phyloP scores from a whole-genome alignment of 1,140 invertebrate genomes.

The Achroia grisella region DNA sequence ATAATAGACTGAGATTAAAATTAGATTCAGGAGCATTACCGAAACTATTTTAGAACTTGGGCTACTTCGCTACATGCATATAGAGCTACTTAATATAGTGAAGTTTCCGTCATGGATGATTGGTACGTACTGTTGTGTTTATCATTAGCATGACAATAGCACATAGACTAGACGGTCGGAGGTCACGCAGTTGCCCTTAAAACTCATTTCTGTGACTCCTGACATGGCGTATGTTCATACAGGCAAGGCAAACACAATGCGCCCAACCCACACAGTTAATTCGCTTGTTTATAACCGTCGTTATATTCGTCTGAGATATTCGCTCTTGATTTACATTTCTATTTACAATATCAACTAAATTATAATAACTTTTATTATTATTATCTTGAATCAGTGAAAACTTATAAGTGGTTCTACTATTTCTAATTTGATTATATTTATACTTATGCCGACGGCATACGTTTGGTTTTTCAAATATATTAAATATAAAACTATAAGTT shows the following conservation, averaged over 20 bases:
- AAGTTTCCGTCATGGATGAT: slow-evolving; percentile 29
- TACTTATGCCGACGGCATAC: too few relatives aligned
- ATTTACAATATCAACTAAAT: slow-evolving; percentile 22
- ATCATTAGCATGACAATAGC: slow-evolving; percentile 55
- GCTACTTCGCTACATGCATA: background rate
- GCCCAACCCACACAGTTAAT: slow-evolving; percentile 44
- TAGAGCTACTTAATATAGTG: background rate
- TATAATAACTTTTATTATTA: too few relatives aligned
- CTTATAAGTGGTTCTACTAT: too few relatives aligned
- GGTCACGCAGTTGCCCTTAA: slow-evolving; percentile 50
- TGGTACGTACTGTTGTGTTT: slow-evolving; percentile 17
- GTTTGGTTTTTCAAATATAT: too few relatives aligned
- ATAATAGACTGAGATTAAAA: too few relatives aligned
- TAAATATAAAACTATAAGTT: slow-evolving; percentile 21
- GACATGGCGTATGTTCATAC: slow-evolving; percentile 23
- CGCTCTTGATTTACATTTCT: slow-evolving; percentile 26
- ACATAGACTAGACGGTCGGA: slow-evolving; percentile 37
- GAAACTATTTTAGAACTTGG: too few relatives aligned
- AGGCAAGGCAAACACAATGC: slow-evolving; percentile 44
- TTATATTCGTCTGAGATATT: slow-evolving; percentile 34
- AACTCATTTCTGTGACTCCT: slow-evolving; percentile 25
- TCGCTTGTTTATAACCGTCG: slow-evolving; percentile 33
- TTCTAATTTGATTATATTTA: too few relatives aligned
- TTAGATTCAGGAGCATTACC: too few relatives aligned
- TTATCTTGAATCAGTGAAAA: too few relatives aligned